Evolutionary conservation across 1,140 invertebrate genomes (phyloP).

Genomic region (Pteromalus puparum): DNA sequence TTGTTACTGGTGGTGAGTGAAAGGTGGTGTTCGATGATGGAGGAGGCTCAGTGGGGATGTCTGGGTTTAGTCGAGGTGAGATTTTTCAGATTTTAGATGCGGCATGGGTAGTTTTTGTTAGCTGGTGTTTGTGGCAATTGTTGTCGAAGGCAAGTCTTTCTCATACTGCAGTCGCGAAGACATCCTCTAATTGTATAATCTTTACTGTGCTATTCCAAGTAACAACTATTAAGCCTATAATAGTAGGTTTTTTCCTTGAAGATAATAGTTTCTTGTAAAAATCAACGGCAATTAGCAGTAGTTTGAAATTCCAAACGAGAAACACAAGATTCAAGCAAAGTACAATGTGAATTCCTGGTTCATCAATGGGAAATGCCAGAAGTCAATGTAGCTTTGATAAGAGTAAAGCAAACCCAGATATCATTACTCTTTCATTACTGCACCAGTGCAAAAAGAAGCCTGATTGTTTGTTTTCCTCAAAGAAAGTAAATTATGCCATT

Average conservation of each 20-base stretch:
- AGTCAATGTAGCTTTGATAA: neutral
- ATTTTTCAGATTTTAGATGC: neutral
- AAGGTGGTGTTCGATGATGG: neutral
- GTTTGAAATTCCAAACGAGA: neutral
- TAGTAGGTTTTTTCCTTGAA: neutral
- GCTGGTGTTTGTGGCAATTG: too few species aligned
- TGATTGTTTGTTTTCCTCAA: neutral
- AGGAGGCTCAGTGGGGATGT: neutral
- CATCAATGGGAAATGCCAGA: neutral
- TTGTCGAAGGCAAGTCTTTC: too few species aligned
- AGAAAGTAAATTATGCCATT: neutral
- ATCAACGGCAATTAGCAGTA: neutral
- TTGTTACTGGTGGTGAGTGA: neutral
- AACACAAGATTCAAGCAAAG: neutral
- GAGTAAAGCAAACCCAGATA: conserved; percentile 16
- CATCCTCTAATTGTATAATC: neutral
- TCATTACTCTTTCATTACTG: conserved; percentile 4
- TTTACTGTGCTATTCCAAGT: neutral
- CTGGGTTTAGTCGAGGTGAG: neutral
- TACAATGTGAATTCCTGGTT: neutral
- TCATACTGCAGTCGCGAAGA: neutral
- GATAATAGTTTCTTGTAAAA: neutral
- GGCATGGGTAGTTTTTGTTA: too few species aligned
- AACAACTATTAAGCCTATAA: conserved; percentile 2
- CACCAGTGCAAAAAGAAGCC: neutral